These are phyloP conservation scores for Coregonus clupeaformis DNA, from an alignment of 2,113 vertebrate species.

Conservation along the genomic window DNA sequence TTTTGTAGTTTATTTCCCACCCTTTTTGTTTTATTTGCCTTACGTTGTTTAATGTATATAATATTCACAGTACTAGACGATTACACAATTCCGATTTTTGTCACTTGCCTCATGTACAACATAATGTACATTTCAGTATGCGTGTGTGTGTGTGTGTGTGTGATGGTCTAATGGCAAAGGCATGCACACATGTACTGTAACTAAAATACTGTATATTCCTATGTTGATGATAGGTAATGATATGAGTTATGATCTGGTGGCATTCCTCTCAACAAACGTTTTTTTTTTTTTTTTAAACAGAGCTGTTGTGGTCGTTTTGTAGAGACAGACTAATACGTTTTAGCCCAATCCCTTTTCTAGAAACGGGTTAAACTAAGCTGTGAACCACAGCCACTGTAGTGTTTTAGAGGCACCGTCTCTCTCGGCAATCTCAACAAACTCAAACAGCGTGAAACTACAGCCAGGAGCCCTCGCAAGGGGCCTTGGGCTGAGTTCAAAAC, in stretches of 20 bases:
- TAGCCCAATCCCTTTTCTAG: constrained; percentile 12
- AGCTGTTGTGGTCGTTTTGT: constrained; percentile 11
- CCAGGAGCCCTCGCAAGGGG: background rate
- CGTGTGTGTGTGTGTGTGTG: constrained; percentile 19
- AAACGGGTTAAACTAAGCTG: constrained; percentile 26
- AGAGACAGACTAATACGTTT: constrained; percentile 3
- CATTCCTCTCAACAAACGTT: background rate
- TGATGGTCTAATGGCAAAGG: constrained; percentile 21
- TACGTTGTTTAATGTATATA: constrained; percentile 50
- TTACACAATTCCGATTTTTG: constrained; percentile 16
- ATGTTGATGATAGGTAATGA: constrained; percentile 17
- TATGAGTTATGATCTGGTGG: background rate
- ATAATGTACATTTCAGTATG: constrained; percentile 4
- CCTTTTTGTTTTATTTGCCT: constrained; percentile 38
- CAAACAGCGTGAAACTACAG: background rate
- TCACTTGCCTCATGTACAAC: constrained; percentile 2
- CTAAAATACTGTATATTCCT: constrained; percentile 18
- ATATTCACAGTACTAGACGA: constrained; percentile 37
- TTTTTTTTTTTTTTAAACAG: constrained; percentile 7
- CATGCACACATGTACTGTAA: constrained; percentile 18
- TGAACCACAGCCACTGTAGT: constrained; percentile 8
- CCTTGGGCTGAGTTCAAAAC: background rate
- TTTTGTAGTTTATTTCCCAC: constrained; percentile 68
- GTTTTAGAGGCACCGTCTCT: constrained; percentile 1
- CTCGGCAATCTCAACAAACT: background rate